Percentiles rank a stretch among this genome's conserved stretches.
Conservation (phyloP, 2,113 vertebrate species). For the Dunckerocampus dactyliophorus region DNA sequence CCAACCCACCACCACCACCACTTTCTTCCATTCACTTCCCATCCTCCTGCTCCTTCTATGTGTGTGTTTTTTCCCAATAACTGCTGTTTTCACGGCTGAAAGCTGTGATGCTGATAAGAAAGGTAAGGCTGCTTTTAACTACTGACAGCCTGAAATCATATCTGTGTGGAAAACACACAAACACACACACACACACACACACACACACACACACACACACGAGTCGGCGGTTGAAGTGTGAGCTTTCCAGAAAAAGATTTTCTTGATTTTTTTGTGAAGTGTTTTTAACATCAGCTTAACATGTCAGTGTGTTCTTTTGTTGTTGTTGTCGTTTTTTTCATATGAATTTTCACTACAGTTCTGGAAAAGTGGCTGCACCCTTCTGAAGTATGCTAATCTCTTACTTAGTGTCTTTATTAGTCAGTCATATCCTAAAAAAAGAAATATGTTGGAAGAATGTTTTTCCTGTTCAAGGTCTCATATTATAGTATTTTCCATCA, state of each 20-base stretch:
- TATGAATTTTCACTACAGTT: background rate
- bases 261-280: slow-evolving; percentile 16
- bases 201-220: slow-evolving; percentile 20
- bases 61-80: slow-evolving; percentile 48
- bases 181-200: background rate
- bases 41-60: slow-evolving; percentile 49
- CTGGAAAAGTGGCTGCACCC: background rate
- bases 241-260: slow-evolving; percentile 22
- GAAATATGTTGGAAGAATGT: no score
- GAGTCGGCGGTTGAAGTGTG: slow-evolving; percentile 11
- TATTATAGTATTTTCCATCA: no score
- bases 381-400: background rate
- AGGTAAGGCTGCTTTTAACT: slow-evolving; percentile 68
- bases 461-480: no score
- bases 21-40: slow-evolving; percentile 57
- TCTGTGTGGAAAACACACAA: slow-evolving; percentile 37
- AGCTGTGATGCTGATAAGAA: slow-evolving; percentile 75
- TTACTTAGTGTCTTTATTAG: background rate
- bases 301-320: slow-evolving; percentile 30
- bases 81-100: slow-evolving; percentile 66
- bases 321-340: background rate
- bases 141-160: slow-evolving; percentile 67
- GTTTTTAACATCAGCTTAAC: slow-evolving; percentile 19
- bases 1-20: background rate
- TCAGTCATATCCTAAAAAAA: background rate